These are phyloP conservation scores for Neoascia interrupta DNA, from an alignment of 2,888 invertebrate species.

Conservation along the genomic window DNA sequence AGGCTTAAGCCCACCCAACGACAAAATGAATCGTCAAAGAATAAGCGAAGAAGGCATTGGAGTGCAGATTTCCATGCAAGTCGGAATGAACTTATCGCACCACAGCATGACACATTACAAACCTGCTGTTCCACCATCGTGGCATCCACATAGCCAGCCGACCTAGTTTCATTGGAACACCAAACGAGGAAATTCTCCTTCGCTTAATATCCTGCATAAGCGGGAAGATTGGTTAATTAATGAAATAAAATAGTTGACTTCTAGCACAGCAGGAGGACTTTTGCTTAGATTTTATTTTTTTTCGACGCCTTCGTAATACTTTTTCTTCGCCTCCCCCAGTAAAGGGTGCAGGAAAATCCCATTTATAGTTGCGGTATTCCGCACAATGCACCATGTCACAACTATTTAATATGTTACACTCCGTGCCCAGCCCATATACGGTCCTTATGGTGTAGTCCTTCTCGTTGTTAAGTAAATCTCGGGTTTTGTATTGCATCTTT, in stretches of 20 bases:
- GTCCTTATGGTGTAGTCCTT: background rate
- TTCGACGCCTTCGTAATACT: too few relatives aligned
- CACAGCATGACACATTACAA: slow-evolving; percentile 44
- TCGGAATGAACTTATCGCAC: slow-evolving; percentile 42
- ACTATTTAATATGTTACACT: slow-evolving; percentile 38
- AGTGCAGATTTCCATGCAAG: slow-evolving; percentile 37
- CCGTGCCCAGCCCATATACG: too few relatives aligned
- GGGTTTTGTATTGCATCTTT: background rate
- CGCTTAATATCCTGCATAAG: slow-evolving; percentile 1
- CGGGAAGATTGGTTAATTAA: slow-evolving; percentile 47
- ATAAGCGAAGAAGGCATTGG: too few relatives aligned
- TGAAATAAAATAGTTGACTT: slow-evolving; percentile 46
- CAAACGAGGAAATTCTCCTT: background rate
- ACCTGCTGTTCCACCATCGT: too few relatives aligned
- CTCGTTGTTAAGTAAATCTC: background rate
- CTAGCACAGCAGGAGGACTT: slow-evolving; percentile 2
- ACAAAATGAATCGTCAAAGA: too few relatives aligned
- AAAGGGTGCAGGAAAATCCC: slow-evolving; percentile 24
- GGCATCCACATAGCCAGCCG: background rate
- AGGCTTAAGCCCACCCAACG: too few relatives aligned
- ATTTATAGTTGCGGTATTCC: slow-evolving; percentile 41
- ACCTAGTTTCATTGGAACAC: background rate
- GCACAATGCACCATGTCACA: slow-evolving; percentile 34
- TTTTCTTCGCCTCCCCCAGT: background rate
- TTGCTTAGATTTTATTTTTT: background rate